These are phyloP conservation scores for Amphimedon queenslandica DNA, from an alignment of 37 sponge, comb jelly and placozoan species.

Conservation along the genomic window DNA sequence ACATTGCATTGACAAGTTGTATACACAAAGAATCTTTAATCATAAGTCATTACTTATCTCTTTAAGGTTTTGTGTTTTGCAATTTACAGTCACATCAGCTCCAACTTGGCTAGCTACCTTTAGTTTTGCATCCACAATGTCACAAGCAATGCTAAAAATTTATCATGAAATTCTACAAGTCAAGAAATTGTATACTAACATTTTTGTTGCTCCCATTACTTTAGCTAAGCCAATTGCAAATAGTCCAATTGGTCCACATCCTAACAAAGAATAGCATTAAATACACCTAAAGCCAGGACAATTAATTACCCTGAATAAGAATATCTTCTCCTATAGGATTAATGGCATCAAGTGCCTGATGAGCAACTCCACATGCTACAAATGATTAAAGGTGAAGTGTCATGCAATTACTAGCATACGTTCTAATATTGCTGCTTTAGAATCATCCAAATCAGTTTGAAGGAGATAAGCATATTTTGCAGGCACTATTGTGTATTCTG, in stretches of 20 bases:
- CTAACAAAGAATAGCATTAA: conserved; percentile 10
- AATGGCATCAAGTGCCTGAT: conserved; percentile 80
- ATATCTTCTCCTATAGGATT: conserved; percentile 70
- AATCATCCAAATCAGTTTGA: conserved; percentile 60
- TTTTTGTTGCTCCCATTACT: conserved; percentile 72
- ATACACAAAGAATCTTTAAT: too few relatives aligned
- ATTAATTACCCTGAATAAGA: conserved; percentile 63
- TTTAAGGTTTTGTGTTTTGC: conserved; percentile 63
- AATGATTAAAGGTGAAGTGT: too few relatives aligned
- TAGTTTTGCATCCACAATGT: conserved; percentile 57
- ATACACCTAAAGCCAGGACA: not conserved
- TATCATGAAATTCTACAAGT: too few relatives aligned
- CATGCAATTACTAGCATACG: too few relatives aligned
- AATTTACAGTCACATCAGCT: conserved; percentile 73
- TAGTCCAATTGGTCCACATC: conserved; percentile 92
- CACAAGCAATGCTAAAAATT: conserved; percentile 66
- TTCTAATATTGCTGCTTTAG: conserved; percentile 76
- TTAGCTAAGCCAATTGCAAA: conserved; percentile 73
- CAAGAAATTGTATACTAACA: conserved; percentile 34
- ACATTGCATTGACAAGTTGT: not conserved
- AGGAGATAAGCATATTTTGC: conserved; percentile 83
- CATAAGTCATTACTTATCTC: conserved; percentile 32
- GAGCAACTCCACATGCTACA: conserved; percentile 88
- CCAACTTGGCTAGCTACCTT: conserved; percentile 70
- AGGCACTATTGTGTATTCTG: conserved; percentile 82